Conservation (phyloP, 2,888 invertebrate species). For the Lithophane ornitopus region DNA sequence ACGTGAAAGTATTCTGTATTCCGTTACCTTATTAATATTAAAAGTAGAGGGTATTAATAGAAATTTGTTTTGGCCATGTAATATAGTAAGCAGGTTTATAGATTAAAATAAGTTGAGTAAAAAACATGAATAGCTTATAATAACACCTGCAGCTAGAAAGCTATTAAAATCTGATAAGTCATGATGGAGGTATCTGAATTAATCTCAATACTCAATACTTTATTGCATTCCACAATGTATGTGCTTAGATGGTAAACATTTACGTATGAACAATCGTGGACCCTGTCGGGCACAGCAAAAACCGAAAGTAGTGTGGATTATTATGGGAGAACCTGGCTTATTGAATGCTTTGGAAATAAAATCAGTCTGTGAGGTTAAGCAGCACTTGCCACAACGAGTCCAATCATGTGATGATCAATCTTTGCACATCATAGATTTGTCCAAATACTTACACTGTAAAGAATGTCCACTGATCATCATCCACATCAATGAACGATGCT, state of each 20-base stretch:
- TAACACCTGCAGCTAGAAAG: too few species aligned
- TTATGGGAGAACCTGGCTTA: background rate
- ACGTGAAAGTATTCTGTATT: background rate
- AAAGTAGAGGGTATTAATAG: constrained; percentile 1
- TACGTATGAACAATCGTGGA: too few species aligned
- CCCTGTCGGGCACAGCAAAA: too few species aligned
- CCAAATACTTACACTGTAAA: constrained; percentile 93
- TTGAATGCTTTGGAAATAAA: background rate
- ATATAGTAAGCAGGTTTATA: background rate
- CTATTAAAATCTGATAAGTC: background rate
- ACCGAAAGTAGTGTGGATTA: background rate
- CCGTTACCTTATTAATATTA: background rate
- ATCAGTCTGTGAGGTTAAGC: too few species aligned
- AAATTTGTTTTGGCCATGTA: background rate
- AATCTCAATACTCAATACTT: too few species aligned
- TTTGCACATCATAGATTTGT: background rate
- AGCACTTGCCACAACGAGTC: background rate
- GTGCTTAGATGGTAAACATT: too few species aligned
- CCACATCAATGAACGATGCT: constrained; percentile 97
- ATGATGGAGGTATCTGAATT: background rate
- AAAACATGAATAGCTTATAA: background rate
- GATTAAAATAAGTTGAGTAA: background rate
- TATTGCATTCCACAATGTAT: too few species aligned
- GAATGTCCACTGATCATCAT: constrained; percentile 97
- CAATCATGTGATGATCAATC: background rate